These are phyloP conservation scores for Nephrotoma appendiculata DNA, from an alignment of 2,888 invertebrate genomes.

Conservation along the genomic window DNA sequence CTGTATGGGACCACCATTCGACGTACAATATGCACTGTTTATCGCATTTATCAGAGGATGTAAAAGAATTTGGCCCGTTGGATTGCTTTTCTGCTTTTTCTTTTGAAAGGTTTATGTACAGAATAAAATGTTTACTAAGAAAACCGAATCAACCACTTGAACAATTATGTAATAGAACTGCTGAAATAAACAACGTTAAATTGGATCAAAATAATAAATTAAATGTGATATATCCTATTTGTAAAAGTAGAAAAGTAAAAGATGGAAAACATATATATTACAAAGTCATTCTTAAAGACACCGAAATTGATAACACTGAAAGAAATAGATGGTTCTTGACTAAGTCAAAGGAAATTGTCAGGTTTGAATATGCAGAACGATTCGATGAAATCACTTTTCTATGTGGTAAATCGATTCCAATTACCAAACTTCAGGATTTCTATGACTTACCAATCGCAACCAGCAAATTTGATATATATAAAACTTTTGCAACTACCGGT, in stretches of 20 bases:
- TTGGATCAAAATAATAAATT: background rate
- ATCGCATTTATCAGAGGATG: conserved; percentile 8
- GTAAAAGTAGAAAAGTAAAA: background rate
- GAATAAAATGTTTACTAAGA: conserved; percentile 13
- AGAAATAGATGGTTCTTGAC: background rate
- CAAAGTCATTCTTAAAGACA: background rate
- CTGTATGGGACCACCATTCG: conserved; percentile 14
- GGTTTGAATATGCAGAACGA: no score
- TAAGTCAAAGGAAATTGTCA: no score
- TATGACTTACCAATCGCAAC: no score
- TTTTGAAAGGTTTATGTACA: conserved; percentile 14
- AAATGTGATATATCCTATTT: background rate
- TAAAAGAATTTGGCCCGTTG: conserved; percentile 12
- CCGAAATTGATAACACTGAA: background rate
- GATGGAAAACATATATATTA: background rate
- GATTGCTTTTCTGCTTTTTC: conserved; percentile 16
- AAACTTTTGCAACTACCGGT: no score
- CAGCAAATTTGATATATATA: no score
- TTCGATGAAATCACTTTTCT: no score
- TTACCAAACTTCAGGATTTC: no score
- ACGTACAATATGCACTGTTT: background rate
- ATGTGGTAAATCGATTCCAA: no score
- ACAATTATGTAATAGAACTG: conserved; percentile 14
- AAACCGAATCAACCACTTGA: conserved; percentile 13
- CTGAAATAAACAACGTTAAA: background rate